Base-by-base conservation (phyloP, 2,797 vertebrate genomes). In the Serranus cabrilla region DNA sequence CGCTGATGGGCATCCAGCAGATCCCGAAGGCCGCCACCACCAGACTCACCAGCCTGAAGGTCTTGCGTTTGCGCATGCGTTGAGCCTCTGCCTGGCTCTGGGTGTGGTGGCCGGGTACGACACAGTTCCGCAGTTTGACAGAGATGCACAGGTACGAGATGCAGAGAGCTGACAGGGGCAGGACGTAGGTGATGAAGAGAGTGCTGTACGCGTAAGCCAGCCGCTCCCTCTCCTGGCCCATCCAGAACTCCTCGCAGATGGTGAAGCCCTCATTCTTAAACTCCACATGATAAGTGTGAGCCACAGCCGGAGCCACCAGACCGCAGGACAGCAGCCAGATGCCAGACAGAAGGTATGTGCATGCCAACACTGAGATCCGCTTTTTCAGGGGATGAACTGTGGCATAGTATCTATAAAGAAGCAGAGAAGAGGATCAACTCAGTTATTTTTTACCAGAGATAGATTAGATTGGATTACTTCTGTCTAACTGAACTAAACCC, bases 171-270 rank as follows among this genome's bases (percentile, higher is more conserved):
- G 97, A 97, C 34, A 97, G 95, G 0, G 97, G 97, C 62, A 97
- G 91, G 59, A 97, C 96, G 25, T 97, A 97, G 25, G 96, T 96
- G 84, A 97, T 93, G 45, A 97, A 94, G 51, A 97, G 93, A 0
- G 96, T 96, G 93, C 96, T 94, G 73, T 97, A 97, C 1, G 96
- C 96, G 0, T 97, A 97, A 9, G 93, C 95, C 86, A 97, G 86
- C 17, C 92, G 93, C 87, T 96, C 91, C 5, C 46, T 85, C 88
- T 96, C 94, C 84, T 96, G 88, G 47, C 93, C 95, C 92, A 97
- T 93, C 97, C 97, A 97, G 93, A 97, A 97, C 90, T 97, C 97
- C 91, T 97, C 96, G 0, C 96, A 97, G 90, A 97, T 97, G 84
- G 93, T 91, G 80, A 97, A 97, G 78, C 96, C 96, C 86, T 97